Base-by-base conservation (phyloP, 2,797 vertebrate genomes). In the Botia kubotai region DNA sequence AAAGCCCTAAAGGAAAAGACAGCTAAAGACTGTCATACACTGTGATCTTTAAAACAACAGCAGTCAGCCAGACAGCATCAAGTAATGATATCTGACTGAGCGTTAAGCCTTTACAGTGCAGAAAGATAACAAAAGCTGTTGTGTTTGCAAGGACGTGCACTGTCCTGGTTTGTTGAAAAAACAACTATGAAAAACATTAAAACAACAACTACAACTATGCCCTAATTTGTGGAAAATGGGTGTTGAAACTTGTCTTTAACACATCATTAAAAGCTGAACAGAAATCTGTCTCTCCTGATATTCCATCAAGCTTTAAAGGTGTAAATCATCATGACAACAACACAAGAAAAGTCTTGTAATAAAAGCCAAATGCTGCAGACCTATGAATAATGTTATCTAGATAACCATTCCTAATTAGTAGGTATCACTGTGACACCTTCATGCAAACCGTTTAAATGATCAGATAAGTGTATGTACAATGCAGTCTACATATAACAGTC, bases 231-330 rank as follows among this genome's bases (percentile, higher is more conserved):
- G 7, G 16, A n/a, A 13, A 78, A 67, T n/a, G 10, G 33, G 1
- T 57, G 67, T 67, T 77, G 77, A 80, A 82, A 76, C 72, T 39
- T 63, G 79, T 55, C 36, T 62, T 75, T 33, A 58, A 67, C 12
- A n/a, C 66, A 66, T 55, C 21, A 12, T 12, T 14, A 68, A 21
- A 21, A 65, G 17, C 14, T 2, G 60, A 70, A 65, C 4, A 55
- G 33, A 62, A 62, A 50, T 69, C 26, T 53, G 68, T 11, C 26
- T 77, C 6, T 46, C 10, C 58, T 57, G 19, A 60, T 14, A 26
- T 58, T 29, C n/a, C 52, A 17, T 70, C 73, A 81, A 23, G 26
- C 7, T 63, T 46, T 60, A 26, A 33, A 55, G 26, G 2, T 72
- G 29, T 57, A 23, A 26, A 36, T 60, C 7, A 46, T 17, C 29